Percentiles rank a stretch among this genome's conserved stretches.
phyloP scores from a whole-genome alignment of 2,888 invertebrate genomes.

The Drosophila macrospina region DNA sequence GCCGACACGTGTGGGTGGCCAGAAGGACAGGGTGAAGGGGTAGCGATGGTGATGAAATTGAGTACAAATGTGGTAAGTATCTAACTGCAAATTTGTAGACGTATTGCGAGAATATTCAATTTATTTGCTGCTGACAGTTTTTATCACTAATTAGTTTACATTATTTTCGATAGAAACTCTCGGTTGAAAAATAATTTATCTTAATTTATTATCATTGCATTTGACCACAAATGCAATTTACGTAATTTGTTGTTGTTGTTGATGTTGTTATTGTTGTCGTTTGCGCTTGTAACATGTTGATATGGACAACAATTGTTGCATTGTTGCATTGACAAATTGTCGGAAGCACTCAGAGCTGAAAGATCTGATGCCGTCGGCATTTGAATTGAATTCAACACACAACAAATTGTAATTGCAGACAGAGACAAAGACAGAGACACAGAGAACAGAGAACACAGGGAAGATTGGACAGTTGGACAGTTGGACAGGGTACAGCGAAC shows the following conservation, averaged over 20 bases:
- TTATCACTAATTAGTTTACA: slow-evolving; percentile 77
- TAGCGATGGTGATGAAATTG: not conserved
- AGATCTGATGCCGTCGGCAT: slow-evolving; percentile 41
- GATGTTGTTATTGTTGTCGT: slow-evolving; percentile 31
- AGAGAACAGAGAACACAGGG: not conserved
- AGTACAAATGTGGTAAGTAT: slow-evolving; percentile 36
- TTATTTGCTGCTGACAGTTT: slow-evolving; percentile 73
- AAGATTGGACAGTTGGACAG: slow-evolving; percentile 1
- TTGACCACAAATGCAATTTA: slow-evolving; percentile 76
- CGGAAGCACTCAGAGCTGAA: slow-evolving; percentile 52
- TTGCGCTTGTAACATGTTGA: slow-evolving; percentile 35
- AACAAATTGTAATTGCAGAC: slow-evolving; percentile 2
- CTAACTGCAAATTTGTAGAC: slow-evolving; percentile 56
- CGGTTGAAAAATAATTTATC: slow-evolving; percentile 58
- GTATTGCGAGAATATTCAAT: slow-evolving; percentile 62
- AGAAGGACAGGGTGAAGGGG: not conserved
- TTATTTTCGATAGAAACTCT: slow-evolving; percentile 62
- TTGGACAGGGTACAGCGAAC: slow-evolving; percentile 21
- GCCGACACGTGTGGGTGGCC: slow-evolving; percentile 22
- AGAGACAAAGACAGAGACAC: not conserved
- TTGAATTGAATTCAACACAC: not conserved
- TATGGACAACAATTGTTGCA: slow-evolving; percentile 50
- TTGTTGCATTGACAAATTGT: slow-evolving; percentile 68
- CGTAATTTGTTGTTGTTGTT: slow-evolving; percentile 58
- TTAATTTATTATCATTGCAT: slow-evolving; percentile 78